Evolutionary conservation across 2,797 vertebrate genomes (phyloP), one percentile per base, ranked within the genome.

Genomic region (Lerista edwardsae): DNA sequence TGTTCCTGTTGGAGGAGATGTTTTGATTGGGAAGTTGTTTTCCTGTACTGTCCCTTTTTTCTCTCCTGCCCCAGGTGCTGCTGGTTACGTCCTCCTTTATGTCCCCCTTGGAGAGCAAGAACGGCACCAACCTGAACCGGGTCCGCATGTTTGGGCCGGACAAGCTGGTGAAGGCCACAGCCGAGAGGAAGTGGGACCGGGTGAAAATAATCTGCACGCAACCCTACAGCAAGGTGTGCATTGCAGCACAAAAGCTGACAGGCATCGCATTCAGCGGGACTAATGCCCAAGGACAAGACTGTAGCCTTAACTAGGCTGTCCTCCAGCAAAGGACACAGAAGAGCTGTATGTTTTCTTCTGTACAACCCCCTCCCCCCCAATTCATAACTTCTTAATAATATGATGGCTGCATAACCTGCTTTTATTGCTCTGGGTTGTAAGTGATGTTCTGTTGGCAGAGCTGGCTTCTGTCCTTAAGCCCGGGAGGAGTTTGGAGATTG

Each of bases 71-170:
- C 59, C 82, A 98, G 98, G 98, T 98, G 76, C 94, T 98, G 82
- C 90, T 98, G 87, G 97, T 98, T 27, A 98, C 96, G 0, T 98
- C 98, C 0, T 98, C 97, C 34, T 98, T 98, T 93, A 98, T 98
- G 98, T 98, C 98, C 5, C 98, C 98, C 4, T 96, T 96, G 1
- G 98, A 98, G 94, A 98, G 98, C 91, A 97, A 97, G 1, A 96
- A 92, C 5, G 94, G 97, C 86, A 96, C 95, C 57, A 98, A 97
- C 91, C 87, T 95, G 80, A 98, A 96, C 95, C 94, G 97, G 0
- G 97, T 98, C 4, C 97, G 98, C 2, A 96, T 98, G 84, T 98
- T 98, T 62, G 96, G 96, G 6, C 92, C 96, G 1, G 95, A 90
- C 89, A 97, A 98, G 90, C 90, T 98, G 88, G 97, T 98, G 86